These are phyloP conservation scores for Proterorhinus semilunaris DNA, from an alignment of 2,113 vertebrate genomes.

Conservation along the genomic window DNA sequence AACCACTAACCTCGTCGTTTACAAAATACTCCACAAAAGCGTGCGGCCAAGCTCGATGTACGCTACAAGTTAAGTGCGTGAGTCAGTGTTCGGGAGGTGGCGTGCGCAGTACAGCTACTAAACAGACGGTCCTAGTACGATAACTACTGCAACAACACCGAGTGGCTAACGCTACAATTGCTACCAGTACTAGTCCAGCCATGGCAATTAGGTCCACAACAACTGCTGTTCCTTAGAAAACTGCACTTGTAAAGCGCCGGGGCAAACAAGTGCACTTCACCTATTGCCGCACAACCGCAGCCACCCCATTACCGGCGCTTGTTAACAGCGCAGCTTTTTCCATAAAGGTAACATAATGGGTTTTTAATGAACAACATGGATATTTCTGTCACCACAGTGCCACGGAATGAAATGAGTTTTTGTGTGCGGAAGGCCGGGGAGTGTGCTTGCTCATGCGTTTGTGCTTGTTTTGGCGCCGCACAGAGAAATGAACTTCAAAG, in stretches of 20 bases:
- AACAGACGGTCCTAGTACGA: too few relatives aligned
- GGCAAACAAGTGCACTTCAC: slow-evolving; percentile 2
- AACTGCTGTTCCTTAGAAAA: neutral
- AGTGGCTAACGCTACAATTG: neutral
- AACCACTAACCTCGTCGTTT: too few relatives aligned
- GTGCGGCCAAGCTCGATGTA: too few relatives aligned
- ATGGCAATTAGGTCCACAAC: neutral
- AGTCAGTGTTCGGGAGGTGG: too few relatives aligned
- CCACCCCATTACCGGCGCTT: slow-evolving; percentile 39
- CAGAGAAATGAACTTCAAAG: slow-evolving; percentile 64
- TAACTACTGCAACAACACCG: neutral
- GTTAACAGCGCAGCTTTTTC: slow-evolving; percentile 54
- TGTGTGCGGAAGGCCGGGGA: slow-evolving; percentile 15
- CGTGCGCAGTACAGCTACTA: too few relatives aligned
- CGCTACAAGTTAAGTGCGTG: too few relatives aligned
- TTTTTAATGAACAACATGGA: slow-evolving; percentile 62
- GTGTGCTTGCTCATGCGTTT: slow-evolving; percentile 22
- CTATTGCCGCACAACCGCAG: slow-evolving; percentile 16
- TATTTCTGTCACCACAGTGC: slow-evolving; percentile 56
- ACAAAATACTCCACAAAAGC: too few relatives aligned
- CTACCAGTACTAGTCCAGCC: neutral
- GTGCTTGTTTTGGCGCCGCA: slow-evolving; percentile 56
- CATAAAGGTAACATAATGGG: slow-evolving; percentile 49
- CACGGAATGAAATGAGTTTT: slow-evolving; percentile 30
- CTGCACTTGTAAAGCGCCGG: neutral